These are phyloP conservation scores for Hydropsyche tenuis DNA, from an alignment of 1,140 invertebrate species.

Conservation along the genomic window DNA sequence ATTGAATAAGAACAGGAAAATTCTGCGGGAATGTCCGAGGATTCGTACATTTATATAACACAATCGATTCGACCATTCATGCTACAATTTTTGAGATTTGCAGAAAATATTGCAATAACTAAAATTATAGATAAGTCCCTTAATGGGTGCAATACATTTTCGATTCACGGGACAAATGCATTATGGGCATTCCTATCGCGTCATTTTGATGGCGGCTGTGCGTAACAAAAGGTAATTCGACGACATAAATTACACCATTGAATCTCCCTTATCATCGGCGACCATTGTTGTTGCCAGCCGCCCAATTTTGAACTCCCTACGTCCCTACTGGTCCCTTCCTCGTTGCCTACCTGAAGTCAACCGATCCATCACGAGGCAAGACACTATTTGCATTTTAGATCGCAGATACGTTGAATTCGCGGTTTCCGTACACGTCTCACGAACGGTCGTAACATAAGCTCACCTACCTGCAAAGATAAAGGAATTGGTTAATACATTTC, in stretches of 20 bases:
- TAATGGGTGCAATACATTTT: slow-evolving; percentile 30
- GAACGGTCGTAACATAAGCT: too few species aligned
- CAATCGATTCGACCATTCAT: too few species aligned
- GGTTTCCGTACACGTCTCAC: too few species aligned
- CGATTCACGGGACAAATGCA: slow-evolving; percentile 15
- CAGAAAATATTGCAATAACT: too few species aligned
- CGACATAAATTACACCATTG: slow-evolving; percentile 41
- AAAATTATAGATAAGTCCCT: background rate
- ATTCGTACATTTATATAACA: background rate
- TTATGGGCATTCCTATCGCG: slow-evolving; percentile 22
- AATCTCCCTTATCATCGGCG: slow-evolving; percentile 26
- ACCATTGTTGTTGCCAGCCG: slow-evolving; percentile 33
- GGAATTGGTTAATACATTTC: too few species aligned
- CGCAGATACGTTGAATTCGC: background rate
- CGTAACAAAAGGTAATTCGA: slow-evolving; percentile 40
- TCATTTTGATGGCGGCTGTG: slow-evolving; percentile 23
- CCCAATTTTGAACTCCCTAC: slow-evolving; percentile 1
- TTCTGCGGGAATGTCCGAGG: background rate
- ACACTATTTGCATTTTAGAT: slow-evolving; percentile 23
- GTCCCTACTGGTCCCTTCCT: background rate
- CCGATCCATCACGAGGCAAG: slow-evolving; percentile 6
- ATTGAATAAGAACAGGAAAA: background rate
- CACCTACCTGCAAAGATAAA: too few species aligned
- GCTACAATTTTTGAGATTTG: too few species aligned
- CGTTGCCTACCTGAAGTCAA: background rate